Percentiles rank a stretch among this genome's conserved stretches.
Conservation (phyloP, 1,140 invertebrate genomes). For the Carposina sasakii region DNA sequence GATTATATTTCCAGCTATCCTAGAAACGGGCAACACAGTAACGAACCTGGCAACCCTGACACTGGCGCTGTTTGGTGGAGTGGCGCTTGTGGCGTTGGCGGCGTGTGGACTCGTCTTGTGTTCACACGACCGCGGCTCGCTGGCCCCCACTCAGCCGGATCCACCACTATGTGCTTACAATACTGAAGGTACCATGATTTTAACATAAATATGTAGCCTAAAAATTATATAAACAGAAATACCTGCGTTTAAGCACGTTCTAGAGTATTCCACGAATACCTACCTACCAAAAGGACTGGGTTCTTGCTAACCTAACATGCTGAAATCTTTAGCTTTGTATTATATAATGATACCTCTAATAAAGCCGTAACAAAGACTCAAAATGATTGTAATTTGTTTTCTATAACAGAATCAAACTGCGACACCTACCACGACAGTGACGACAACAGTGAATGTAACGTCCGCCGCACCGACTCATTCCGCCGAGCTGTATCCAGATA, state of each 20-base stretch:
- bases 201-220: no score
- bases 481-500: constrained; percentile 46
- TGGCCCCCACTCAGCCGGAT: constrained; percentile 29
- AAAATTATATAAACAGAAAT: no score
- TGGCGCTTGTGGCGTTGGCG: constrained; percentile 52
- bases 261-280: no score
- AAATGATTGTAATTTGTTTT: no score
- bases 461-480: constrained; percentile 57
- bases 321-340: no score
- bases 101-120: constrained; percentile 64
- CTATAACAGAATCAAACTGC: constrained; percentile 61
- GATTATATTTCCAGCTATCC: no score
- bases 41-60: constrained; percentile 54
- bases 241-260: no score
- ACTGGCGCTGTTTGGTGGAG: constrained; percentile 55
- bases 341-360: no score
- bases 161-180: constrained; percentile 56
- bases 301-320: no score
- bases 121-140: constrained; percentile 41
- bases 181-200: constrained; percentile 54
- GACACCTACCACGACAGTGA: constrained; percentile 60
- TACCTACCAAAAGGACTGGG: no score
- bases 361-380: no score
- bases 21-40: constrained; percentile 36
- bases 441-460: constrained; percentile 59